A percentile compares a stretch with the other conserved stretches of the same genome.
Conservation (phyloP, 2,797 vertebrate genomes). For the Coilia nasus region DNA sequence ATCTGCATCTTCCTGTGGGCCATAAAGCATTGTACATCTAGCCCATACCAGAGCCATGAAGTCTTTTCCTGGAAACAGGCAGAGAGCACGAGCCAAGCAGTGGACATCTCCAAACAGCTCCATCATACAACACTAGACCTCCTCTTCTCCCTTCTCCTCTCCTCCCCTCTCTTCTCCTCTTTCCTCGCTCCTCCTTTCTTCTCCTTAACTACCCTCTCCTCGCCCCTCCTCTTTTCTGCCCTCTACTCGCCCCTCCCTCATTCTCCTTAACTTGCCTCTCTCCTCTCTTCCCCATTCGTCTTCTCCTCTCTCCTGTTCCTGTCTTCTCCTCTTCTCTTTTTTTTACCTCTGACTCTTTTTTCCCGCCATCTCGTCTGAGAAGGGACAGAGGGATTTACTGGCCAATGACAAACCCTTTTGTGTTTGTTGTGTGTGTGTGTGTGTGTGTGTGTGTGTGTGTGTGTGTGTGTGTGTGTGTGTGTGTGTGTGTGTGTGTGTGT, state of each 20-base stretch:
- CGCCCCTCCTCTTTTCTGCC: no score
- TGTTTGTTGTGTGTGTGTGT: not conserved
- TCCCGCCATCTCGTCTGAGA: not conserved
- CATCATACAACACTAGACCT: no score
- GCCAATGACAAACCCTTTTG: not conserved
- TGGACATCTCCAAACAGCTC: not conserved
- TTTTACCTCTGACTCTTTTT: not conserved
- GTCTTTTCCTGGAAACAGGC: not conserved
- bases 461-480: not conserved
- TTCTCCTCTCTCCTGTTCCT: not conserved
- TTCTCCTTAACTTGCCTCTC: not conserved
- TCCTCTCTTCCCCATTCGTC: not conserved
- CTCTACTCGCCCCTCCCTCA: no score
- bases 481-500: slow-evolving; percentile 14
- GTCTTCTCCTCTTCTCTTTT: not conserved
- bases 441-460: not conserved
- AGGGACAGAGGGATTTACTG: not conserved
- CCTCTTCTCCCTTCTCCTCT: no score
- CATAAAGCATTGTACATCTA: not conserved
- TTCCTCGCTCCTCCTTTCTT: no score
- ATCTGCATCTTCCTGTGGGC: not conserved
- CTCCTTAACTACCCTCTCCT: no score
- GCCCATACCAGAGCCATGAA: not conserved
- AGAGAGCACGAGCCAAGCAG: not conserved
- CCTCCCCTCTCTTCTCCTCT: no score